Evolutionary conservation across 2,113 vertebrate species (phyloP).

Genomic region (Micronisus gabar): DNA sequence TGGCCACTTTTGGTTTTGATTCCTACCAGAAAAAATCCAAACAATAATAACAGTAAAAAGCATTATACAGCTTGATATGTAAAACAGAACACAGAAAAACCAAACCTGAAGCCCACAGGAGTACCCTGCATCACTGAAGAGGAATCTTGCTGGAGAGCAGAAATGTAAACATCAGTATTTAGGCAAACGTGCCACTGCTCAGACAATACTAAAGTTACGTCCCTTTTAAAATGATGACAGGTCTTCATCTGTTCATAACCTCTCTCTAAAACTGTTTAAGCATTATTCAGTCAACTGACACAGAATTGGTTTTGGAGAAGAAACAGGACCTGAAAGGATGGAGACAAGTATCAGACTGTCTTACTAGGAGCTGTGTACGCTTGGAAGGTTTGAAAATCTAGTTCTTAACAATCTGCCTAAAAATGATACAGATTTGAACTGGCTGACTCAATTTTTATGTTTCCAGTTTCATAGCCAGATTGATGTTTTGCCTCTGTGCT

Average conservation of each 20-base stretch:
- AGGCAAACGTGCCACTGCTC: neutral
- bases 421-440: neutral
- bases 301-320: neutral
- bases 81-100: neutral
- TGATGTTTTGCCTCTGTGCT: neutral
- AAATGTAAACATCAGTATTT: neutral
- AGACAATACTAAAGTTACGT: neutral
- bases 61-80: neutral
- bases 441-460: neutral
- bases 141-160: neutral
- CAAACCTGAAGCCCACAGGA: neutral
- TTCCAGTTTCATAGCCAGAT: neutral
- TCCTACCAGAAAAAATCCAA: conserved; percentile 53
- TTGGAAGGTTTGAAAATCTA: neutral
- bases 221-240: neutral
- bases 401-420: neutral
- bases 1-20: conserved; percentile 42
- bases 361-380: neutral
- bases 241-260: neutral
- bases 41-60: neutral
- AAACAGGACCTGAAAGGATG: neutral
- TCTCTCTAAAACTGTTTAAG: neutral
- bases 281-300: neutral
- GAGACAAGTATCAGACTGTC: neutral
- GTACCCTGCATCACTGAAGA: neutral